Evolutionary conservation across 2,888 invertebrate genomes (phyloP), one percentile per base, ranked within the genome.

Genomic region (Drosophila eohydei): DNA sequence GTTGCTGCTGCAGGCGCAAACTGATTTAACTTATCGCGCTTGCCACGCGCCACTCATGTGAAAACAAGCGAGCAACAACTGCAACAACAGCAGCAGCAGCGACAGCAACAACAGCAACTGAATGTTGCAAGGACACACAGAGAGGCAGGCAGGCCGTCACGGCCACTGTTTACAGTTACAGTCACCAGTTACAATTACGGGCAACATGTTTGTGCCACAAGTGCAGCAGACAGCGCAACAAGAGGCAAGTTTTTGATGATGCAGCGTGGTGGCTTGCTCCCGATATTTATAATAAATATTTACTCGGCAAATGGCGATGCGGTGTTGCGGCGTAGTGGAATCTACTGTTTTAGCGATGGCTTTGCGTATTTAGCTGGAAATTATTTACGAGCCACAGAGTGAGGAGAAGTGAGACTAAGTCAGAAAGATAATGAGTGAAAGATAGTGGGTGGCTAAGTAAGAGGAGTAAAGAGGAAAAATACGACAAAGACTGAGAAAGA

Each of bases 21-120:
- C 74, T 78, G 84, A 86, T 87, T 81, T 87, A 84, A 87, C 84
- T 87, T 84, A 84, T 87, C 84, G 84, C 80, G 67, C 28, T 71
- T 61, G 74, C 77, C 80, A 80, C 78, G 80, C 80, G 72, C 64
- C 78, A 70, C 41, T 80, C 75, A 75, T 75, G 81, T 72, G 84
- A 66, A 84, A 80, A 82, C 82, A 78, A 62, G 51, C 44, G 69
- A 59, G 51, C 50, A 46, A 65, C 56, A 50, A 67, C 65, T 46
- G 21, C 40, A 34, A 41, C 64, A 65, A 38, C 61, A 69, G 57
- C 63, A 63, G 16, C 65, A 72, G 58, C 63, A 60, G 26, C 21
- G 21, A 21, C 40, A 34, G 41, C 64, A 65, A 41, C 61, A 69
- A 60, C 63, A 63, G 16, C 65, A 72, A 60, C 63, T 58, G 26